Evolutionary conservation across 1,140 invertebrate genomes (phyloP), one percentile per base, ranked within the genome.

Genomic region (Drosophila sturtevanti): DNA sequence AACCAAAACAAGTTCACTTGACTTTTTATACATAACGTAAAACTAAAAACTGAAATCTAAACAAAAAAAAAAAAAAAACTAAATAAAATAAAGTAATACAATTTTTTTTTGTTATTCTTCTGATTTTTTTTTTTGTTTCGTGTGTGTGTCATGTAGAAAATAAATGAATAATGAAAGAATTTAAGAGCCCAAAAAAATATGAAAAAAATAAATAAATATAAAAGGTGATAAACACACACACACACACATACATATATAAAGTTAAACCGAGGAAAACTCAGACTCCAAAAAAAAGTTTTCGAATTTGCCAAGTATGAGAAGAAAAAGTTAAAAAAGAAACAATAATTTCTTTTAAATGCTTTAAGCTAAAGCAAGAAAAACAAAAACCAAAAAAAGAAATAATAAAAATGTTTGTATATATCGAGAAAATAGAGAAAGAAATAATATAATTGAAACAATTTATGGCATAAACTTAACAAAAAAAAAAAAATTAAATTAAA

Each of bases 161-260:
- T 77, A 76, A 67, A 74, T 76, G 64, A 79, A 77, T 77, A 74
- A 48, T 62, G 51, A 80, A 73, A 66, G 79, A 82, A 81, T 81
- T 82, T 82, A 82, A 81, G 74, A 70, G 74, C 69, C 16, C 16
- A 18, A 44, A 48, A 48, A 48, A 2, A 21, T n/a, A n/a, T n/a
- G 11, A 48, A 21, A 14, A 41, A 4, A 38, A 16, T 1, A 41
- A 48, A 78, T 64, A 44, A 44, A 16, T 16, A 7, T 7, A 41
- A 21, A 81, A 63, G 70, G 79, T 82, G 79, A 82, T 82, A 82
- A 52, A 81, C 56, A 79, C n/a, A 67, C 48, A 70, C 62, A 69
- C 62, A 54, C 21, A 41, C 34, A 54, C 37, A 58, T 10, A 66
- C 35, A 58, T 31, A 37, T 51, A 65, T 61, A 48, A 31, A 48